Conservation (phyloP, 2,797 vertebrate genomes). For the Botia almorhae region DNA sequence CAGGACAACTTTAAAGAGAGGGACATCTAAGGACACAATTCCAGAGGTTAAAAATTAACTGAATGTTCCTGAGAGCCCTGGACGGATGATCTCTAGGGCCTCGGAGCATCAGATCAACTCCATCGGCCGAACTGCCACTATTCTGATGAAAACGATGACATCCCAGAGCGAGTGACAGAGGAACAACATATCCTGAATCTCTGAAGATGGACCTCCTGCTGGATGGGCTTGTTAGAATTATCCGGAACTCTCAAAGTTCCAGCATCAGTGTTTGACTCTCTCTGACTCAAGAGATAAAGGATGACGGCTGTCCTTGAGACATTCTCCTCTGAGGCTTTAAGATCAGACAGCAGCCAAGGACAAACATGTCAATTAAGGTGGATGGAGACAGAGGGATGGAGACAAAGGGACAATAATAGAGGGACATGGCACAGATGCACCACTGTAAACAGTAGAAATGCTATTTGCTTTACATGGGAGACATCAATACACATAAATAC, state of each 20-base stretch:
- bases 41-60: conserved; percentile 24
- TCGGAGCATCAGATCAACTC: conserved; percentile 12
- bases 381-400: conserved; percentile 15
- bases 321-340: conserved; percentile 20
- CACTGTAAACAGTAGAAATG: too few species aligned
- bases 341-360: conserved; percentile 27
- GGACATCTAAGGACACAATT: conserved; percentile 10
- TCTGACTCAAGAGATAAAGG: conserved; percentile 30
- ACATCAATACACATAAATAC: neutral
- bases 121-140: neutral
- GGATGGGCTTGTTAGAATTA: conserved; percentile 5
- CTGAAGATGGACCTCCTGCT: conserved; percentile 14
- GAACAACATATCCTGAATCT: conserved; percentile 24
- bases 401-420: neutral
- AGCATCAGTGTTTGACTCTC: neutral
- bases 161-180: conserved; percentile 16
- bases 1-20: conserved; percentile 22
- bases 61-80: conserved; percentile 16
- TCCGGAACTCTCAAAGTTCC: conserved; percentile 17
- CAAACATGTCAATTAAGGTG: conserved; percentile 44
- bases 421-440: neutral
- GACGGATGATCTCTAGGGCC: conserved; percentile 23
- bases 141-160: conserved; percentile 13
- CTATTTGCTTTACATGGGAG: too few species aligned
- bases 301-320: conserved; percentile 42